Evolutionary conservation across 2,797 vertebrate species (phyloP).

Genomic region (Coregonus sp.): DNA sequence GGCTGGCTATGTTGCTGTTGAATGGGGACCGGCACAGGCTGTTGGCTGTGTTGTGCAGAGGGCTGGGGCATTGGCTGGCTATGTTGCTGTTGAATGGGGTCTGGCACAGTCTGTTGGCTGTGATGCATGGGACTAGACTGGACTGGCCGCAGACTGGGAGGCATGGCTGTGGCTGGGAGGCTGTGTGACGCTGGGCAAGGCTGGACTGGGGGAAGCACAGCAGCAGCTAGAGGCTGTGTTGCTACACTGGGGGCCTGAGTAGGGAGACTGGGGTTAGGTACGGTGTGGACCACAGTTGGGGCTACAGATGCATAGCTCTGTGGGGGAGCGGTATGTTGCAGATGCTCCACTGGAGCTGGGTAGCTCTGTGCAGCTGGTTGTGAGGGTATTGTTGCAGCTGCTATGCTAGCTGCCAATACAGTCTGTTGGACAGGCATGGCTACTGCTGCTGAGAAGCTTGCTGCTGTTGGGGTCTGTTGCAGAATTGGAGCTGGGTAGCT

Average conservation of each 20-base stretch:
- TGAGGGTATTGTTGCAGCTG: slow-evolving; percentile 32
- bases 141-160: slow-evolving; percentile 53
- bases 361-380: slow-evolving; percentile 58
- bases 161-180: slow-evolving; percentile 40
- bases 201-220: slow-evolving; percentile 48
- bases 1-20: slow-evolving; percentile 53
- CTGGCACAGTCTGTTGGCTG: slow-evolving; percentile 48
- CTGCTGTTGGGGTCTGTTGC: slow-evolving; percentile 42
- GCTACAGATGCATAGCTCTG: slow-evolving; percentile 57
- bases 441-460: not conserved
- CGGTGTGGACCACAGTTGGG: slow-evolving; percentile 54
- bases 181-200: not conserved
- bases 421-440: slow-evolving; percentile 15
- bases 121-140: slow-evolving; percentile 63
- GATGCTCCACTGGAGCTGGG: slow-evolving; percentile 9
- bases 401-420: not conserved
- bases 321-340: not conserved
- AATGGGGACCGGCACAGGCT: slow-evolving; percentile 35
- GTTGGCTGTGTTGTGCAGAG: slow-evolving; percentile 27
- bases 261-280: slow-evolving; percentile 44
- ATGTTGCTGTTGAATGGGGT: slow-evolving; percentile 52
- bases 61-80: slow-evolving; percentile 48
- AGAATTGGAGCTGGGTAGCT: slow-evolving; percentile 49
- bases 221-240: slow-evolving; percentile 39
- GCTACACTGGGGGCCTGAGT: slow-evolving; percentile 46